These are phyloP conservation scores for Drosophila melanocephala DNA, from an alignment of 2,888 invertebrate species.

Conservation along the genomic window DNA sequence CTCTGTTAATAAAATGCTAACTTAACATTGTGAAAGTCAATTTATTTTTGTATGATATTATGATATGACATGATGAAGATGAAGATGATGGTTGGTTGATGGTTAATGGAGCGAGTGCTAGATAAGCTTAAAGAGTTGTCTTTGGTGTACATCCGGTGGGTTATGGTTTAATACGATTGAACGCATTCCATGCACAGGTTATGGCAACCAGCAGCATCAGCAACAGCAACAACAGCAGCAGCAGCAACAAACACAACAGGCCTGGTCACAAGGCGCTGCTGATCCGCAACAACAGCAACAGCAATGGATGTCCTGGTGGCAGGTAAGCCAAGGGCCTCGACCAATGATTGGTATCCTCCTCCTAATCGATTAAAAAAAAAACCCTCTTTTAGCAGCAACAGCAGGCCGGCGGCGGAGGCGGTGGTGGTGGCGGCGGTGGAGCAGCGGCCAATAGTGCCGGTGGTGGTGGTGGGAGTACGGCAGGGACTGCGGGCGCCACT, in stretches of 20 bases:
- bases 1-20: conserved; percentile 44
- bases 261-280: conserved; percentile 81
- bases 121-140: conserved; percentile 17
- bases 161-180: conserved; percentile 8
- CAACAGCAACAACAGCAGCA: conserved; percentile 76
- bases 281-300: conserved; percentile 84
- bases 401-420: conserved; percentile 14
- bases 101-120: conserved; percentile 40
- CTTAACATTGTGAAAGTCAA: conserved; percentile 33
- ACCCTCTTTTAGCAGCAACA: conserved; percentile 51
- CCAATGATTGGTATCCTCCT: neutral
- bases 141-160: neutral
- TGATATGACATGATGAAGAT: neutral
- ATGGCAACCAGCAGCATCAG: conserved; percentile 81
- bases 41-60: conserved; percentile 15
- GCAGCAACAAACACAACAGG: conserved; percentile 83
- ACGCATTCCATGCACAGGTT: conserved; percentile 60
- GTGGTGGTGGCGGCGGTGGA: conserved; percentile 44
- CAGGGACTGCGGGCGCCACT: conserved; percentile 44
- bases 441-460: conserved; percentile 56
- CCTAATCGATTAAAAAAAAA: neutral
- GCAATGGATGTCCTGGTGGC: conserved; percentile 85
- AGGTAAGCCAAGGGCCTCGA: conserved; percentile 72
- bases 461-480: conserved; percentile 48
- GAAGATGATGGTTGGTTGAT: conserved; percentile 8